Base-by-base conservation (phyloP, 2,888 invertebrate genomes). In the Lagria hirta region DNA sequence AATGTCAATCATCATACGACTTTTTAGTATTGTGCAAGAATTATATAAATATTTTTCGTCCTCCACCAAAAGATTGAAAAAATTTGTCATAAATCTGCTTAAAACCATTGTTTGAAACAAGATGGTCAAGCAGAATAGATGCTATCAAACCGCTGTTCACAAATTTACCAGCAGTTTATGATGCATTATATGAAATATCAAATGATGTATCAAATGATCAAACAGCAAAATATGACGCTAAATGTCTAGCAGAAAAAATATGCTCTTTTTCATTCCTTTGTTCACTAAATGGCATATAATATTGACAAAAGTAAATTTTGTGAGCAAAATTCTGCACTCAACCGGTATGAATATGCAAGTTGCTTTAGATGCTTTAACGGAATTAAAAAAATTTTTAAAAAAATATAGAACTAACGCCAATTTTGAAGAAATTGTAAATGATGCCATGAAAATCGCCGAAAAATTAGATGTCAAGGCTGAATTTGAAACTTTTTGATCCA, bases 231-330 rank as follows among this genome's bases (percentile, higher is more conserved):
- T 28, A 43, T 30, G 23, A 21, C 4, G 12, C 23, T 30, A 28
- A 36, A 41, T 22, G 34, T 41, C 37, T 29, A 29, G 21, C 38
- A 43, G 23, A 43, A 20, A 36, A 36, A 26, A 45, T 42, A 24
- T 8, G 7, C 8, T 2, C 28, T 26, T 41, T 42, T 42, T 17
- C 16, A 45, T 43, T 36, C 16, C 16, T 43, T 35, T 37, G 43
- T 20, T 43, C 48, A 24, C 30, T 49, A 30, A 41, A 30, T 51
- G 51, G 43, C 43, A 51, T 50, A 11, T 26, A 18, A 23, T 50
- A 38, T 47, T 52, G 43, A 48, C 43, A 33, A 49, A 49, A 54
- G 38, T 52, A 49, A 52, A 48, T 44, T 45, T 51, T 46, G 49
- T 51, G 18, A 49, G 48, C 26, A 49, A 49, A 46, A 40, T 48